Evolutionary conservation across 2,113 vertebrate species (phyloP).

Genomic region (Pagrus major): DNA sequence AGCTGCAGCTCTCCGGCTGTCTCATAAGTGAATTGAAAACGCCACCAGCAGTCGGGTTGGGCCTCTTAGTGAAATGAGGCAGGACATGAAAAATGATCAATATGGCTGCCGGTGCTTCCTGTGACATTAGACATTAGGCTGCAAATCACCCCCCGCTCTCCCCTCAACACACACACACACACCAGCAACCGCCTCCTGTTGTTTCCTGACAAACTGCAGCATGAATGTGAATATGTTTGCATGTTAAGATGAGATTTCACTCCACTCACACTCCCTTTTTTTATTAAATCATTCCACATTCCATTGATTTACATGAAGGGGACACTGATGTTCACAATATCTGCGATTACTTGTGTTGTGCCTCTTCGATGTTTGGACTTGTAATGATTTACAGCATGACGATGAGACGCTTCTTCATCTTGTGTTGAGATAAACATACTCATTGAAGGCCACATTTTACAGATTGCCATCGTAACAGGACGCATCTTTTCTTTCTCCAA

Average conservation of each 20-base stretch:
- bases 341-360: background rate
- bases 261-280: background rate
- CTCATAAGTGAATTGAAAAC: constrained; percentile 30
- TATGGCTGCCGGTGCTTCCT: constrained; percentile 44
- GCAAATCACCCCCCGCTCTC: constrained; percentile 6
- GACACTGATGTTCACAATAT: background rate
- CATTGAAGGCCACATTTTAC: too few species aligned
- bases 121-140: constrained; percentile 41
- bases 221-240: constrained; percentile 3
- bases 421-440: too few species aligned
- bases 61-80: constrained; percentile 58
- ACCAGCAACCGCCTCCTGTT: background rate
- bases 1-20: background rate
- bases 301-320: background rate
- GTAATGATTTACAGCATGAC: background rate
- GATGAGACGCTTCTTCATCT: background rate
- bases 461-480: too few species aligned
- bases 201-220: constrained; percentile 6
- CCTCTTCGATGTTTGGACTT: background rate
- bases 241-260: background rate
- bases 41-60: constrained; percentile 19
- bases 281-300: background rate
- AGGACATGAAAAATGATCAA: constrained; percentile 44
- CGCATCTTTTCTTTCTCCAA: too few species aligned
- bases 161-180: accelerated